Percentiles rank a stretch among this genome's conserved stretches.
phyloP scores from a whole-genome alignment of 2,797 vertebrate genomes.

The Serranus cabrilla region DNA sequence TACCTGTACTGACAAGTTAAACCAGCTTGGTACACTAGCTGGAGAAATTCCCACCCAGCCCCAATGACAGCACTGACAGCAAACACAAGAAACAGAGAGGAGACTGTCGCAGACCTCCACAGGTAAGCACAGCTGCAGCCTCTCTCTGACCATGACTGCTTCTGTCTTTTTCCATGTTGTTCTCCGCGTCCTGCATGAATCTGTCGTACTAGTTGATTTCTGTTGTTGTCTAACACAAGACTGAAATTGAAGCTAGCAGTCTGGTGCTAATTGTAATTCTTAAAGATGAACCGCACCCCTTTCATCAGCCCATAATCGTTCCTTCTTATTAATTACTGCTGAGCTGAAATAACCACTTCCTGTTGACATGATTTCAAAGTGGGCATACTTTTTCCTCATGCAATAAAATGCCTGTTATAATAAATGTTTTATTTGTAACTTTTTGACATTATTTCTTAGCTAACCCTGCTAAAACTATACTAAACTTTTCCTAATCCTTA shows the following conservation, averaged over 20 bases:
- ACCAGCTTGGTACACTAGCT: slow-evolving; percentile 38
- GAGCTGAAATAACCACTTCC: too few relatives aligned
- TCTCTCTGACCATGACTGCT: background rate
- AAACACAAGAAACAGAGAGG: slow-evolving; percentile 13
- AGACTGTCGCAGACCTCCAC: slow-evolving; percentile 28
- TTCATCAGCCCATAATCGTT: too few relatives aligned
- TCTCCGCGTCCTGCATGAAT: background rate
- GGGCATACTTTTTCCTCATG: too few relatives aligned
- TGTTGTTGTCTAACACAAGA: background rate
- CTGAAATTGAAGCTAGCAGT: background rate
- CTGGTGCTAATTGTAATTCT: too few relatives aligned
- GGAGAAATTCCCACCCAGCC: slow-evolving; percentile 13
- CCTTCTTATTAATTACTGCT: too few relatives aligned
- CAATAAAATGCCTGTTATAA: too few relatives aligned
- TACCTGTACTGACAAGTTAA: slow-evolving; percentile 67
- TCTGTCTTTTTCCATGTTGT: background rate
- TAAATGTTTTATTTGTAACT: too few relatives aligned
- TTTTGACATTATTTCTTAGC: background rate
- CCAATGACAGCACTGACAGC: slow-evolving; percentile 20
- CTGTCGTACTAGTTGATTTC: background rate
- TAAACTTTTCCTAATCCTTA: background rate
- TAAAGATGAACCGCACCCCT: too few relatives aligned
- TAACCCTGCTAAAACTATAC: background rate
- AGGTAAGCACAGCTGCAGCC: slow-evolving; percentile 50
- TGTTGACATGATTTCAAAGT: too few relatives aligned